phyloP scores from a whole-genome alignment of 2,888 invertebrate species.

The Hirtodrosophila duncani region DNA sequence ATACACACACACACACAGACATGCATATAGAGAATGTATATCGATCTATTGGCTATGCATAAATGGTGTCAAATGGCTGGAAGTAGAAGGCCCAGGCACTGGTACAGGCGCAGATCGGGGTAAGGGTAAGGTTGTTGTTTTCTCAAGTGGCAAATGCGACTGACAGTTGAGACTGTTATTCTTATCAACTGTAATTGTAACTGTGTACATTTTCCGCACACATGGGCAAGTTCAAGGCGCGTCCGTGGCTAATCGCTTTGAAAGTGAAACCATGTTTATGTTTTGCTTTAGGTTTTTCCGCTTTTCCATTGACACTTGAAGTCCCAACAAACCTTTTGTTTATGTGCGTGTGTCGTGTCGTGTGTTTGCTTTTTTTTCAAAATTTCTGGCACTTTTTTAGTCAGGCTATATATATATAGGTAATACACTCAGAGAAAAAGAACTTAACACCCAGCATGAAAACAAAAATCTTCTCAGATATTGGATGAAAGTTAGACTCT shows the following conservation, averaged over 20 bases:
- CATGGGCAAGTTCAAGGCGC: slow-evolving; percentile 56
- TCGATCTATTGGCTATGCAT: slow-evolving; percentile 15
- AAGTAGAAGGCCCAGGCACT: too few species aligned
- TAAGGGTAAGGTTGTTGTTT: slow-evolving; percentile 12
- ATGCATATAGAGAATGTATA: slow-evolving; percentile 1
- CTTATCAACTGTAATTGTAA: slow-evolving; percentile 46
- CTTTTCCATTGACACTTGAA: slow-evolving; percentile 48
- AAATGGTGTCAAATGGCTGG: slow-evolving; percentile 59
- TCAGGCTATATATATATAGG: too few species aligned
- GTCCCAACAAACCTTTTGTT: too few species aligned
- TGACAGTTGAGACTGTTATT: slow-evolving; percentile 33
- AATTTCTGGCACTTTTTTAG: slow-evolving; percentile 17
- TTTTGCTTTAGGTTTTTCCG: slow-evolving; percentile 60
- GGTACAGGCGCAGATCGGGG: too few species aligned
- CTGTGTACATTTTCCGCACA: slow-evolving; percentile 46
- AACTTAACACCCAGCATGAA: too few species aligned
- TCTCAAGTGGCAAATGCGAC: slow-evolving; percentile 42
- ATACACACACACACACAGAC: background rate
- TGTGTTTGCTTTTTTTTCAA: slow-evolving; percentile 27
- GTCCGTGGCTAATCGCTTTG: slow-evolving; percentile 70
- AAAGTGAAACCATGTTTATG: slow-evolving; percentile 74
- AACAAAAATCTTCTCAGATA: too few species aligned
- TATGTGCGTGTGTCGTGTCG: slow-evolving; percentile 27
- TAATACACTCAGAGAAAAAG: too few species aligned
- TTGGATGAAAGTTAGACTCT: too few species aligned